phyloP scores from a whole-genome alignment of 2,888 invertebrate species.

The Ptilodon capucinus region DNA sequence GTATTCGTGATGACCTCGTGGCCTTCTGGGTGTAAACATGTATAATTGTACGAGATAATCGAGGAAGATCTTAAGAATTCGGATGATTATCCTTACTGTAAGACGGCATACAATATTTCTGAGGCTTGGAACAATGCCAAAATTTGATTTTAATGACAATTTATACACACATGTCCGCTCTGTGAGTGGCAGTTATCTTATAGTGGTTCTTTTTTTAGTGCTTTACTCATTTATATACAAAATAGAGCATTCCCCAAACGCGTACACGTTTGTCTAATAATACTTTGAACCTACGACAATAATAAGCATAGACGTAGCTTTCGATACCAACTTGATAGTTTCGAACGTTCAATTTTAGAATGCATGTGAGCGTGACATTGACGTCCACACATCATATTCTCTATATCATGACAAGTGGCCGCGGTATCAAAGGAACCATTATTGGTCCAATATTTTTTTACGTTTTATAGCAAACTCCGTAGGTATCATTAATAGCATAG shows the following conservation, averaged over 20 bases:
- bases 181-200: constrained; percentile 49
- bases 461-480: too few species aligned
- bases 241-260: constrained; percentile 18
- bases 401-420: too few species aligned
- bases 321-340: too few species aligned
- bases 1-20: constrained; percentile 9
- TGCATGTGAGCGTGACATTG: too few species aligned
- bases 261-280: constrained; percentile 7
- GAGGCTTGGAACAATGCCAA: constrained; percentile 69
- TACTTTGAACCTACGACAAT: too few species aligned
- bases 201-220: constrained; percentile 45
- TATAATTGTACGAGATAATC: constrained; percentile 45
- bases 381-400: too few species aligned
- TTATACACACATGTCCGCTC: constrained; percentile 68
- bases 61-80: constrained; percentile 39
- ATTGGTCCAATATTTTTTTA: too few species aligned
- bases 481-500: too few species aligned
- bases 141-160: constrained; percentile 79
- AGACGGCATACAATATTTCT: constrained; percentile 73
- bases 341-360: too few species aligned
- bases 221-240: constrained; percentile 28
- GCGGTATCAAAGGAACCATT: too few species aligned
- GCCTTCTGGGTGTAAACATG: constrained; percentile 14
- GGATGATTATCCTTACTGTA: constrained; percentile 58
- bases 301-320: too few species aligned